Conservation (phyloP, 2,113 vertebrate species). For the Apodemus speciosus region DNA sequence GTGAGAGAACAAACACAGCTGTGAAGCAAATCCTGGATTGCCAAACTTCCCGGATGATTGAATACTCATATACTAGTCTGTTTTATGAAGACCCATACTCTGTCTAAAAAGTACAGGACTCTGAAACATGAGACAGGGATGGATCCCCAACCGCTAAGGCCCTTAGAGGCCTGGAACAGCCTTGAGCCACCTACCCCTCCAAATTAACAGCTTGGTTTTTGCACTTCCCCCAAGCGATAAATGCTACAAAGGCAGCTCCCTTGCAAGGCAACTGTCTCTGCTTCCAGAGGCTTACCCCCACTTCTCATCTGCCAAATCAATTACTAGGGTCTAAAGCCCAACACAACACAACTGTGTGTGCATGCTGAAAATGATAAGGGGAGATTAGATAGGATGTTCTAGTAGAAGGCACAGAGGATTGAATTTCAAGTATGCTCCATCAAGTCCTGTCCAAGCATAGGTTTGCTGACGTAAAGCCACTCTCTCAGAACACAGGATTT, state of each 20-base stretch:
- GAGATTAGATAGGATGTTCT: background rate
- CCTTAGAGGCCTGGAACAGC: background rate
- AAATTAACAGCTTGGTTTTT: background rate
- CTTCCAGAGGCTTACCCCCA: background rate
- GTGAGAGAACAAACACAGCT: slow-evolving; percentile 7
- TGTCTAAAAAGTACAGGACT: background rate
- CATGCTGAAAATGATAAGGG: background rate
- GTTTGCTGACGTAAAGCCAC: background rate
- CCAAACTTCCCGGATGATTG: slow-evolving; percentile 7
- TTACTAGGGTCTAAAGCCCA: background rate
- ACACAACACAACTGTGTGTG: background rate
- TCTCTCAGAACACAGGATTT: background rate
- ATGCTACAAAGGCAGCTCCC: background rate
- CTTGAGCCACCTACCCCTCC: background rate
- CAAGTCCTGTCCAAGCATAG: background rate
- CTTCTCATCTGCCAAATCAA: background rate
- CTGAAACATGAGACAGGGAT: background rate
- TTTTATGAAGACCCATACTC: background rate
- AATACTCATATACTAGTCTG: background rate
- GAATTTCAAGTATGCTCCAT: background rate
- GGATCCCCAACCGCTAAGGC: background rate
- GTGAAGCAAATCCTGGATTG: background rate
- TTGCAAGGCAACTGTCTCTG: background rate
- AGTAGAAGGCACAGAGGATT: background rate
- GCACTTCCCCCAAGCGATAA: background rate